These are phyloP conservation scores for Panulirus ornatus DNA, from an alignment of 1,140 invertebrate genomes.

Conservation along the genomic window DNA sequence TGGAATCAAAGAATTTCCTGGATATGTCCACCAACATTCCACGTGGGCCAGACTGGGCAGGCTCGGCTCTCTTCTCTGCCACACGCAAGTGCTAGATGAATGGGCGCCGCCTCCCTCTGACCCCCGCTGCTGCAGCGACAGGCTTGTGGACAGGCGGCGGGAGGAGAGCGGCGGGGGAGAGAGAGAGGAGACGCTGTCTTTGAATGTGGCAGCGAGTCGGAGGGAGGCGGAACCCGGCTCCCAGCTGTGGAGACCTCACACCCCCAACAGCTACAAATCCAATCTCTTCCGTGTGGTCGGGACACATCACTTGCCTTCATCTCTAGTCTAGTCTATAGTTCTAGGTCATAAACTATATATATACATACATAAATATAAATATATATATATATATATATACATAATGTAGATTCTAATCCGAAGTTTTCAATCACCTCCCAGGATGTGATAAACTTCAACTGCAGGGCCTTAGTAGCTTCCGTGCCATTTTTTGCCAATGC, in stretches of 20 bases:
- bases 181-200: no score
- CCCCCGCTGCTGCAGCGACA: constrained; percentile 11
- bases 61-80: constrained; percentile 59
- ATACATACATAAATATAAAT: no score
- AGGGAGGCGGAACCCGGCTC: constrained; percentile 46
- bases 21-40: not conserved
- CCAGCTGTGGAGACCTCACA: constrained; percentile 38
- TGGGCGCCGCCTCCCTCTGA: constrained; percentile 60
- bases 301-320: constrained; percentile 67
- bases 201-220: constrained; percentile 9
- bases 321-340: constrained; percentile 64
- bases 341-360: constrained; percentile 49
- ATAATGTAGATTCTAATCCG: constrained; percentile 69
- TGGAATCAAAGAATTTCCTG: not conserved
- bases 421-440: constrained; percentile 78
- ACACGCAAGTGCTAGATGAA: constrained; percentile 63
- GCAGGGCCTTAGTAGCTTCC: constrained; percentile 96
- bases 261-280: constrained; percentile 31
- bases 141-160: constrained; percentile 7
- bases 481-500: constrained; percentile 99
- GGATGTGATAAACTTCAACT: constrained; percentile 99
- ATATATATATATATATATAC: no score
- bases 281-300: constrained; percentile 73
- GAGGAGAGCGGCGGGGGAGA: constrained; percentile 32
- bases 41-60: constrained; percentile 56